These are phyloP conservation scores for Pholis gunnellus DNA, from an alignment of 2,113 vertebrate species.

Conservation along the genomic window DNA sequence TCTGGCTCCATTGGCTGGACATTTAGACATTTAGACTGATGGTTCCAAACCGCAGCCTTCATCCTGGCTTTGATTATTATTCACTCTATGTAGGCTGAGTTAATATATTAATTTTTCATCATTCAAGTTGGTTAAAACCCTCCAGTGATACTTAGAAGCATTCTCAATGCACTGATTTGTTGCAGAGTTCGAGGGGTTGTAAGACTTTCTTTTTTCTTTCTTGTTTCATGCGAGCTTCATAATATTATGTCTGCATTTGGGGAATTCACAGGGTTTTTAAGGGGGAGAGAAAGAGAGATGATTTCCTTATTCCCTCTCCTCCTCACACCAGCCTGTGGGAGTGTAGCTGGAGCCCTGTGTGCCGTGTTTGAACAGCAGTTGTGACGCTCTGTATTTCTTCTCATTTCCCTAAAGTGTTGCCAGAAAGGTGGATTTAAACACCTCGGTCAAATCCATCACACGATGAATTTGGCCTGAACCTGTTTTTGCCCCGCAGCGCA, in stretches of 20 bases:
- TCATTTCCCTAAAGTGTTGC: slow-evolving; percentile 38
- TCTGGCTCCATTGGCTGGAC: slow-evolving; percentile 46
- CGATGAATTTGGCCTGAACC: slow-evolving; percentile 16
- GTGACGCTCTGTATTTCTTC: slow-evolving; percentile 47
- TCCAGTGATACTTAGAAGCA: slow-evolving; percentile 46
- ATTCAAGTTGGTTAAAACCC: slow-evolving; percentile 46
- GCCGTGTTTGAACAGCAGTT: slow-evolving; percentile 60
- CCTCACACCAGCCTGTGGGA: slow-evolving; percentile 40
- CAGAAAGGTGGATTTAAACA: slow-evolving; percentile 52
- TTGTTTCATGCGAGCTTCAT: slow-evolving; percentile 10
- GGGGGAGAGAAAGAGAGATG: not conserved
- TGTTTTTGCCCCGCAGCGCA: slow-evolving; percentile 40
- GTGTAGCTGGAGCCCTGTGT: slow-evolving; percentile 53
- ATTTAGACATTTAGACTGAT: slow-evolving; percentile 55
- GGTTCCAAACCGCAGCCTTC: slow-evolving; percentile 36
- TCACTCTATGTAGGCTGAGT: slow-evolving; percentile 20
- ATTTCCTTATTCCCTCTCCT: slow-evolving; percentile 26
- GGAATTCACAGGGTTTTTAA: slow-evolving; percentile 23
- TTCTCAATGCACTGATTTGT: slow-evolving; percentile 26
- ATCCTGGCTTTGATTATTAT: slow-evolving; percentile 26
- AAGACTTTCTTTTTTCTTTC: slow-evolving; percentile 5
- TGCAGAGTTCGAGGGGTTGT: slow-evolving; percentile 1
- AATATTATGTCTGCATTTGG: slow-evolving; percentile 16
- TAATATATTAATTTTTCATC: slow-evolving; percentile 38
- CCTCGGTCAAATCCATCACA: slow-evolving; percentile 28